Base-by-base conservation (phyloP, 2,888 invertebrate genomes). In the Micoletzkya japonica region DNA sequence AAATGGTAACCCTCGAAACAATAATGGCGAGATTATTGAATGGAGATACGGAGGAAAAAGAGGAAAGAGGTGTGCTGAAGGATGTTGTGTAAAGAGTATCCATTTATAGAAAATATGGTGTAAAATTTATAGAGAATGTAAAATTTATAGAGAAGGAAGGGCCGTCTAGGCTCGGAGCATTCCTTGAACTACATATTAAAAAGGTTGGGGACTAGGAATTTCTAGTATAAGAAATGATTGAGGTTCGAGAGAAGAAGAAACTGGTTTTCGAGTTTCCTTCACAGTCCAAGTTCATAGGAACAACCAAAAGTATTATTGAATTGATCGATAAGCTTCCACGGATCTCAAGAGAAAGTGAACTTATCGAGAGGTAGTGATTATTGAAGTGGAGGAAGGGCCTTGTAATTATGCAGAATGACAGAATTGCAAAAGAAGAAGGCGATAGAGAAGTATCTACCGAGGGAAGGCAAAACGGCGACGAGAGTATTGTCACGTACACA, bases 361-460 rank as follows among this genome's bases (percentile, higher is more conserved):
- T 4, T 26, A 54, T 52, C 50, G 4, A 7, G 24, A 4, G 28
- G 1, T 52, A 17, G 14, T 26, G 28, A 28, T 32, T 26, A 28
- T 30, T n/a, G 32, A 7, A 26, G 10, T 58, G 17, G 10, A 63
- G 20, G n/a, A n/a, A n/a, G n/a, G n/a, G n/a, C n/a, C n/a, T n/a
- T n/a, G n/a, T n/a, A n/a, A n/a, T n/a, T n/a, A n/a, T 66, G 54
- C 34, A 66, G 66, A 37, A n/a, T 66, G 56, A 34, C 36, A 17
- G 20, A 2, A 30, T 28, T 28, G 30, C 66, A 66, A 24, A 56
- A n/a, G 26, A 56, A 52, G 28, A 39, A 56, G 26, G 66, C 66
- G 20, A 56, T n/a, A 17, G 56, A 56, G 37, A 66, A 39, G 37
- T 66, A 66, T n/a, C 36, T 54, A 36, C 54, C 54, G 2, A n/a